phyloP scores from a whole-genome alignment of 2,797 vertebrate genomes.

The Melopsittacus undulatus region DNA sequence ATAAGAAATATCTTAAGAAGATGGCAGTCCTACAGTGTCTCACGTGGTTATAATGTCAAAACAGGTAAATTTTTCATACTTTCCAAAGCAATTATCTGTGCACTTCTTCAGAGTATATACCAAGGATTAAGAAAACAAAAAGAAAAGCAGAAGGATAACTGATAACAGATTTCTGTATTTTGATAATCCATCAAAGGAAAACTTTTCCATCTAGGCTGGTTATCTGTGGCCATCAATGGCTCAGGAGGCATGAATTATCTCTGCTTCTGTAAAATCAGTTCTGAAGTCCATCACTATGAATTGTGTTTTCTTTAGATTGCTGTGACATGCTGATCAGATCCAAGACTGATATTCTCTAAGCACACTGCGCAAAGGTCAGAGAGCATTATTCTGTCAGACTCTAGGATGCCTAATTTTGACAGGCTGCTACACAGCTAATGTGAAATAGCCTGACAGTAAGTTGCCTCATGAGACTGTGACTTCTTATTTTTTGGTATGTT shows the following conservation, averaged over 20 bases:
- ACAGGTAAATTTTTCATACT: background rate
- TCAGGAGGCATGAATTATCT: background rate
- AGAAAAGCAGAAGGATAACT: background rate
- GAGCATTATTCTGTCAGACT: background rate
- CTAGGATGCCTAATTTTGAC: background rate
- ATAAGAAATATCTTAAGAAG: background rate
- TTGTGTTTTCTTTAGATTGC: background rate
- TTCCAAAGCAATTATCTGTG: background rate
- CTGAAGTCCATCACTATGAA: background rate
- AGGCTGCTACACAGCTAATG: background rate
- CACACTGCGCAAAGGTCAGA: background rate
- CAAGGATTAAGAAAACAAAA: background rate
- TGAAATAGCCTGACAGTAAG: background rate
- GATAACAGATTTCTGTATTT: background rate
- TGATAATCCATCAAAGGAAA: background rate
- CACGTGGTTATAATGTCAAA: background rate
- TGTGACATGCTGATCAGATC: background rate
- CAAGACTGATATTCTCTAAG: background rate
- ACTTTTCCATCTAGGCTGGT: background rate
- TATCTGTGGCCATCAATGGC: background rate
- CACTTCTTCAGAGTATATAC: background rate
- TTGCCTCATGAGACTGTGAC: background rate
- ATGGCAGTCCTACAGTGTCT: background rate
- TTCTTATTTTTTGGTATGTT: background rate
- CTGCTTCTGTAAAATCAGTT: background rate